Base-by-base conservation (phyloP, 2,797 vertebrate species). In the Columba guinea region DNA sequence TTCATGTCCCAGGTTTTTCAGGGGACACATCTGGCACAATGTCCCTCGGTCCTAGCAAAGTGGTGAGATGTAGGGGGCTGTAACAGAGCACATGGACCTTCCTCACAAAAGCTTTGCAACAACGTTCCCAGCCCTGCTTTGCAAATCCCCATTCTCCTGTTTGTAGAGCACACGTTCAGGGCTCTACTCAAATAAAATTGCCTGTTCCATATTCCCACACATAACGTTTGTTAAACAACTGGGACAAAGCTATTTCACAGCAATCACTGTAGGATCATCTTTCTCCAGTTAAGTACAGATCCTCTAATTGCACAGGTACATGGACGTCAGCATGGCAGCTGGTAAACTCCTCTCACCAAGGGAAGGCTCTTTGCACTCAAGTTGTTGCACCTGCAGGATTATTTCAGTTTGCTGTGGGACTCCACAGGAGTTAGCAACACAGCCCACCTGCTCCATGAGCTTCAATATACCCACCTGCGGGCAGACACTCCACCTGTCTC, bases 11-110 rank as follows among this genome's bases (percentile, higher is more conserved):
- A 28, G 17, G n/a, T 30, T 75, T 84, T 64, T 51, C 67, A 78
- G 41, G n/a, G 18, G 28, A 41, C 4, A 28, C 30, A 51, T 14
- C 24, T 13, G 68, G 15, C 0, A 1, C 9, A 35, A 53, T 34
- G 32, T 26, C 34, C 67, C n/a, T 13, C 44, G 27, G 60, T 23
- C 48, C 75, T 21, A 0, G 12, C 0, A 0, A 55, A 59, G 24
- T 5, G 35, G 27, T 8, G 51, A 79, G 44, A 48, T 30, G 16
- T 12, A 7, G 1, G 7, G 14, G 34, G 62, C 17, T 37, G 21
- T 3, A 56, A 34, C 21, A 84, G 4, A 73, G 12, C 32, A 13
- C 0, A 7, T 0, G 3, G 9, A 46, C 20, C 53, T 49, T 71
- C 58, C 64, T 65, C 34, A 15, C 4, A 32, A 32, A 64, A 41